Evolutionary conservation across 2,888 invertebrate species (phyloP).

Genomic region (Archips crataeganus): DNA sequence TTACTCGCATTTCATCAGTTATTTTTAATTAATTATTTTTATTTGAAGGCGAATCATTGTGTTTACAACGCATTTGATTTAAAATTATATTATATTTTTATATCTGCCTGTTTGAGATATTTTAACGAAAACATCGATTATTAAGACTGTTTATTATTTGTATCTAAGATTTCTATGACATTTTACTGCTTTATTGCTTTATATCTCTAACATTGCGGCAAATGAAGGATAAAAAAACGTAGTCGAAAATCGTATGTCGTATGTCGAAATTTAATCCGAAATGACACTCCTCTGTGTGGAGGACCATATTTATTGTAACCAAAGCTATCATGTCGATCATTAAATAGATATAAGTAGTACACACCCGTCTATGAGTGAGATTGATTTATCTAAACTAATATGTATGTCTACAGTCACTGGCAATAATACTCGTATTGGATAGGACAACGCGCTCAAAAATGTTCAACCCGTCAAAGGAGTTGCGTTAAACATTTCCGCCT

Average conservation of each 20-base stretch:
- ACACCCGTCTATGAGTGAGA: slow-evolving; percentile 6
- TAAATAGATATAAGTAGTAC: neutral
- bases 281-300: neutral
- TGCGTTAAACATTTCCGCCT: too few relatives aligned
- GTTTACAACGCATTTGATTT: too few relatives aligned
- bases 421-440: too few relatives aligned
- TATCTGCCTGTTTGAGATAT: neutral
- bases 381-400: neutral
- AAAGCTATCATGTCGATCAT: neutral
- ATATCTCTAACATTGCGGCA: too few relatives aligned
- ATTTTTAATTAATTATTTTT: too few relatives aligned
- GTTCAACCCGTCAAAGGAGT: too few relatives aligned
- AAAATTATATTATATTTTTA: too few relatives aligned
- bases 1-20: too few relatives aligned
- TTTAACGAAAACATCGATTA: slow-evolving; percentile 7
- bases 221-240: neutral
- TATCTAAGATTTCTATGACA: neutral
- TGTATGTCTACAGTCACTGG: neutral
- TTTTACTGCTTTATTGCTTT: neutral
- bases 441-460: too few relatives aligned
- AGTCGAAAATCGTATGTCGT: neutral
- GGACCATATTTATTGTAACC: neutral
- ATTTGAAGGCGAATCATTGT: too few relatives aligned
- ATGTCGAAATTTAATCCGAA: neutral
- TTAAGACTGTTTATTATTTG: slow-evolving; percentile 10